Evolutionary conservation across 1,140 invertebrate species (phyloP), one percentile per base, ranked within the genome.

Genomic region (Arion vulgaris): DNA sequence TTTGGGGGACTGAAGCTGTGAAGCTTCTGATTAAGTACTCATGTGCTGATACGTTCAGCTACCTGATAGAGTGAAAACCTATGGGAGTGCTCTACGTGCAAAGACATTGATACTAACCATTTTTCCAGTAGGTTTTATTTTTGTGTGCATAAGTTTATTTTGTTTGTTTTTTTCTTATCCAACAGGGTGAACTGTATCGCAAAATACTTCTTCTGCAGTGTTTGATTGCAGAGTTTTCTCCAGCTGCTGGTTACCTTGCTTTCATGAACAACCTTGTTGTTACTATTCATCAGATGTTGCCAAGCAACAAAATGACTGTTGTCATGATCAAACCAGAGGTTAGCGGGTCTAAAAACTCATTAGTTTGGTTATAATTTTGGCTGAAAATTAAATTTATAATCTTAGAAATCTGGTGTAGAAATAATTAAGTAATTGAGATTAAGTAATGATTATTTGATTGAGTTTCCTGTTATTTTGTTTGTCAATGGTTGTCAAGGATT

Each of bases 321-420:
- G 62, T 87, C 71, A 88, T 91, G 81, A 85, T 89, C 0, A 87
- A 87, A 73, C 80, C 83, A 80, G 89, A 90, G 87, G 88, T 90
- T 38, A 74, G 80, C 71, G 34, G 23, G n/a, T 38, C 36, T 1
- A 39, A 4, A 71, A 71, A 45, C 15, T 5, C 41, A 15, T 45
- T 45, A 7, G 15, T 45, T 45, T 45, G 5, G 15, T 45, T 45
- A 45, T 45, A 15, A 5, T 71, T 5, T 71, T 4, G 15, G 32
- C 2, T 13, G 4, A 71, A 19, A 71, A 36, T 71, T n/a, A 39
- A 28, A 23, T 53, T 78, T 34, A 26, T 5, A 45, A 45, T 45
- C 15, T 45, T 15, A 45, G 41, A 45, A 45, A 45, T 45, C 5
- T 45, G 41, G 15, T 45, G 15, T 5, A 45, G 41, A 45, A 39